These are phyloP conservation scores for Dugesia japonica DNA, from an alignment of 2,888 invertebrate genomes.

Conservation along the genomic window DNA sequence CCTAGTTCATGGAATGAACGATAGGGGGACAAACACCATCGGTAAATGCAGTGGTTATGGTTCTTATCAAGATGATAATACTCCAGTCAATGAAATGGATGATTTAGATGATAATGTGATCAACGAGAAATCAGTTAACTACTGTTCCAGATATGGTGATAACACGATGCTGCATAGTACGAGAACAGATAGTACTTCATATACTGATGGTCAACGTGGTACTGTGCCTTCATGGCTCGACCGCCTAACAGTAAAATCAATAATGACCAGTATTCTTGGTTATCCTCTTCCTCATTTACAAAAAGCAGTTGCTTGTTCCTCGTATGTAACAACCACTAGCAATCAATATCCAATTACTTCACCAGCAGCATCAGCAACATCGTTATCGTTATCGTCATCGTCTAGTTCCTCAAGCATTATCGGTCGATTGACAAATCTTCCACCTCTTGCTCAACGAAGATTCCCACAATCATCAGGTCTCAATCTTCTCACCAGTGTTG, in stretches of 20 bases:
- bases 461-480: constrained; percentile 17
- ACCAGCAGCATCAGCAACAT: not conserved
- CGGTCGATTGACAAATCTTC: not conserved
- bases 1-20: not conserved
- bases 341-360: not conserved
- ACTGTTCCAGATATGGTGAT: not conserved
- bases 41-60: not conserved
- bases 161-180: not conserved
- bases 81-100: not conserved
- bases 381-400: not conserved
- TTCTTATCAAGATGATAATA: not conserved
- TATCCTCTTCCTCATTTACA: constrained; percentile 1
- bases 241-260: not conserved
- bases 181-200: not conserved
- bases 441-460: not conserved
- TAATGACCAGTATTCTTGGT: not conserved
- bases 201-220: not conserved
- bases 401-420: not conserved
- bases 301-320: not conserved
- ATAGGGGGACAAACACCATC: no score
- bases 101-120: not conserved
- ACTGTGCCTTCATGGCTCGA: not conserved
- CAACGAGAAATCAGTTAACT: no score
- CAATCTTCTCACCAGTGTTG: not conserved
- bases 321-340: not conserved